Base-by-base conservation (phyloP, 1,140 invertebrate genomes). In the Cydia strobilella region DNA sequence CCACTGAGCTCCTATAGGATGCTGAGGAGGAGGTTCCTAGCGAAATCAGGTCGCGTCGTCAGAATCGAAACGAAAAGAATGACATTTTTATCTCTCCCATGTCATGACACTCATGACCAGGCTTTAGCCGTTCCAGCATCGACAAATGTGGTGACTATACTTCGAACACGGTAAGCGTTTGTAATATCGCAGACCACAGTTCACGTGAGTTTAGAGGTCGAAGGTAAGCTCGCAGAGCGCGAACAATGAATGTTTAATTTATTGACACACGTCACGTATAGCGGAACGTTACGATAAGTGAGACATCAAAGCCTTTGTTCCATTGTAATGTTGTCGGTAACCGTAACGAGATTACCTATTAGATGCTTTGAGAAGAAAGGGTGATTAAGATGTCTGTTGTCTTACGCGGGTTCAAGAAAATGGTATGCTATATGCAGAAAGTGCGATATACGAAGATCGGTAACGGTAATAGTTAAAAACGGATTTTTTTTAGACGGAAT, bases 171-270 rank as follows among this genome's bases (percentile, higher is more conserved):
- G 48, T 51, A 51, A n/a, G 48, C 48, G 48, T n/a, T 51, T 51
- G 48, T 18, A n/a, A 18, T 51, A 51, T n/a, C 48, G 18, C 48
- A 42, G 15, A 48, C 7, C 73, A 69, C 48, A 79, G 79, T 77
- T 72, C 42, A 74, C 74, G 72, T 72, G 75, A 65, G 74, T 74
- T 59, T 59, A 59, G 77, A 77, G 79, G 80, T 79, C 80, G 72
- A 59, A 71, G 79, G 77, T 78, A 76, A 83, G 83, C 82, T 83
- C 82, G 74, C 76, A 79, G 82, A 86, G 79, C 77, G 78, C 73
- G 82, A 84, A 90, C 88, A 90, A 91, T 90, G 83, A 69, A 82
- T 86, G 85, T 89, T 88, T 84, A 79, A 83, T 80, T 86, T 83
- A 84, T 83, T 63, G 54, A 48, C 45, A n/a, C 35, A 27, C 31